These are phyloP conservation scores for Catocala sponsa DNA, from an alignment of 2,888 invertebrate genomes.

Conservation along the genomic window DNA sequence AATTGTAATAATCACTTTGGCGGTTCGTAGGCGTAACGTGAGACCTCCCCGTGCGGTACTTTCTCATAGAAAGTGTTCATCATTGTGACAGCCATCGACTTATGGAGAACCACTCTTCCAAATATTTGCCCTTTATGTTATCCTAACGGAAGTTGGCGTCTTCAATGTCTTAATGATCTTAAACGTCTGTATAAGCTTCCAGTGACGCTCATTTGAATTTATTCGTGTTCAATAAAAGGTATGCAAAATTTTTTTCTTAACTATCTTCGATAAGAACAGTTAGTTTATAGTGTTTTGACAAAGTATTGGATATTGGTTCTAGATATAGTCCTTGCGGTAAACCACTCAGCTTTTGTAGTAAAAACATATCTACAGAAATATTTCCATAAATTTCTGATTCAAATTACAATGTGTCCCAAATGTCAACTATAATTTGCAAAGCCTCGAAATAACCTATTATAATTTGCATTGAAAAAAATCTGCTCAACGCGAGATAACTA, in stretches of 20 bases:
- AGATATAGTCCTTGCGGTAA: too few species aligned
- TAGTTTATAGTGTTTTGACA: too few species aligned
- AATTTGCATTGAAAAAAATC: slow-evolving; percentile 20
- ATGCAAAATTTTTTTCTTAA: neutral
- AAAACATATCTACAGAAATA: too few species aligned
- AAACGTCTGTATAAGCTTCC: slow-evolving; percentile 13
- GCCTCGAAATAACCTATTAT: slow-evolving; percentile 4
- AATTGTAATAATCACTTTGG: slow-evolving; percentile 3
- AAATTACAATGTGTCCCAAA: neutral
- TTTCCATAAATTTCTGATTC: too few species aligned
- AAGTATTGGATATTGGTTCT: too few species aligned
- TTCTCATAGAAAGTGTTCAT: slow-evolving; percentile 65
- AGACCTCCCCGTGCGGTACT: slow-evolving; percentile 60
- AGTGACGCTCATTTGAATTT: neutral
- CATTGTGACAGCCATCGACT: slow-evolving; percentile 16
- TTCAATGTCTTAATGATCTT: slow-evolving; percentile 30
- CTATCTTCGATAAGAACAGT: too few species aligned
- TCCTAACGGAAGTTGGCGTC: slow-evolving; percentile 45
- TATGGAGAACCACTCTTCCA: slow-evolving; percentile 16
- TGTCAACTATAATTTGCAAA: slow-evolving; percentile 7
- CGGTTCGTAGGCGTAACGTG: slow-evolving; percentile 56
- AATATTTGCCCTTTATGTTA: slow-evolving; percentile 45
- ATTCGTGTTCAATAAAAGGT: neutral
- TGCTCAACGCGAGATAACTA: slow-evolving; percentile 25
- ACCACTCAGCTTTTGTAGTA: too few species aligned